Conservation (phyloP, 2,113 vertebrate genomes). For the Pelusios castaneus region DNA sequence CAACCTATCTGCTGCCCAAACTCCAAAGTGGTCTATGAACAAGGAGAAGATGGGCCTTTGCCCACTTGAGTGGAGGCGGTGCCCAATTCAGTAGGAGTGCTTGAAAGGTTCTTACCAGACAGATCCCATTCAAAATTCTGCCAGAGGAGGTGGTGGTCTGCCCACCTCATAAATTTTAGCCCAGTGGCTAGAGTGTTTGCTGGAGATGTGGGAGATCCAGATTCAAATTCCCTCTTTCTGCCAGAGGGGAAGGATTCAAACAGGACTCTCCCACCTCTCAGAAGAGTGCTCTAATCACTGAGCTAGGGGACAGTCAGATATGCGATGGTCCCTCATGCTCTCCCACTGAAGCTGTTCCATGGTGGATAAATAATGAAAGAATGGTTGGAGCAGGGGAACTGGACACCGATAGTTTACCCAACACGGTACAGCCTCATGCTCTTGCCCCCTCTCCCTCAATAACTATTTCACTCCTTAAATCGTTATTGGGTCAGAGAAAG, state of each 20-base stretch:
- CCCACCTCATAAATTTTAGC: not conserved
- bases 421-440: not conserved
- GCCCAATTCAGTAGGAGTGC: not conserved
- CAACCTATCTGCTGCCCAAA: not conserved
- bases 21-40: not conserved
- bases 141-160: not conserved
- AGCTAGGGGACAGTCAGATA: accelerated
- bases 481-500: not conserved
- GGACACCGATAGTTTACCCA: not conserved
- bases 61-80: not conserved
- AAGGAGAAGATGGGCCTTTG: too few species aligned
- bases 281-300: accelerated
- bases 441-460: not conserved
- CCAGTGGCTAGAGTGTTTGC: not conserved
- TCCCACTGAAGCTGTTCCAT: not conserved
- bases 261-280: not conserved
- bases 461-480: not conserved
- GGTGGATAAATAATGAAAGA: not conserved
- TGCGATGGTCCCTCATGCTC: not conserved
- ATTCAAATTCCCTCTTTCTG: not conserved
- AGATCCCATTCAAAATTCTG: not conserved
- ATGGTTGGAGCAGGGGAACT: not conserved
- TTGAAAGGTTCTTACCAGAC: not conserved
- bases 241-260: not conserved
- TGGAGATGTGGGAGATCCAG: not conserved